phyloP scores from a whole-genome alignment of 2,888 invertebrate species.

The Chloroclystis v-ata region DNA sequence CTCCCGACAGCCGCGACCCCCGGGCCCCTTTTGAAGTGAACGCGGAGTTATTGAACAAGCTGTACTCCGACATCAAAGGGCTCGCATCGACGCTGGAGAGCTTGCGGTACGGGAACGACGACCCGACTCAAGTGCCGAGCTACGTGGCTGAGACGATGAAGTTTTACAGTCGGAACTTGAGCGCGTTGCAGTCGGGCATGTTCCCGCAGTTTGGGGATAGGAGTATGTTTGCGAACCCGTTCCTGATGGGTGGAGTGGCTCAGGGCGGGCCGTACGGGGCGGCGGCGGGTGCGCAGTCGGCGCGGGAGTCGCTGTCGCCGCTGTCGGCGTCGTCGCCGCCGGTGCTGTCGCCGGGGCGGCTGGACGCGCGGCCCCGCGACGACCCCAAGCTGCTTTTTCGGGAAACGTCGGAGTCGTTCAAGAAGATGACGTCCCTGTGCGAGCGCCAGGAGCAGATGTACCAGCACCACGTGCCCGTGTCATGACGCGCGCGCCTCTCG shows the following conservation, averaged over 20 bases:
- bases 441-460: constrained; percentile 75
- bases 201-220: constrained; percentile 66
- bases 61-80: constrained; percentile 86
- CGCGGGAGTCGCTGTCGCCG: constrained; percentile 68
- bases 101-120: constrained; percentile 75
- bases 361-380: constrained; percentile 65
- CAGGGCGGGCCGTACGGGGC: constrained; percentile 63
- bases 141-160: constrained; percentile 75
- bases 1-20: constrained; percentile 72
- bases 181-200: constrained; percentile 63
- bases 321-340: constrained; percentile 71
- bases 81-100: constrained; percentile 80
- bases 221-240: constrained; percentile 65
- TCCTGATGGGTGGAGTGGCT: constrained; percentile 63
- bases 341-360: constrained; percentile 66
- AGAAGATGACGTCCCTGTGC: constrained; percentile 75
- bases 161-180: constrained; percentile 69
- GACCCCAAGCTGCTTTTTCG: constrained; percentile 76
- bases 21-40: constrained; percentile 82
- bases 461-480: constrained; percentile 76
- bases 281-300: constrained; percentile 61
- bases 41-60: constrained; percentile 88
- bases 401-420: constrained; percentile 72
- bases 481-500: constrained; percentile 67
- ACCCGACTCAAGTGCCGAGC: constrained; percentile 61